A percentile compares a stretch with the other conserved stretches of the same genome.
These are phyloP conservation scores for Zophobas atratus DNA, from an alignment of 1,140 invertebrate species.

Conservation along the genomic window DNA sequence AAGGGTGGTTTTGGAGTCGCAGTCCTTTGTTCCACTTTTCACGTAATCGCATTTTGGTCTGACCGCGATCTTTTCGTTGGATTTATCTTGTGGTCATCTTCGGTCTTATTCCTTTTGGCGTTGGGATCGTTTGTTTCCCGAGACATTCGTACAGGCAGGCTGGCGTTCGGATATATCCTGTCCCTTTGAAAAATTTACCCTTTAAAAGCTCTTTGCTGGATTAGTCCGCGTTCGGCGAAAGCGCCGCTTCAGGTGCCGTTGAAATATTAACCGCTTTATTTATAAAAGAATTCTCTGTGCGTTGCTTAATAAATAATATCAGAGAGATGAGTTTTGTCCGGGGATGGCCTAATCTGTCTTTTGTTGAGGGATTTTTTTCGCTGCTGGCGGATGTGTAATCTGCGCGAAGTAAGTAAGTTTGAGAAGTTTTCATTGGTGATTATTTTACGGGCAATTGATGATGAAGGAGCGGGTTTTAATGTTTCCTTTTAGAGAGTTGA, in stretches of 20 bases:
- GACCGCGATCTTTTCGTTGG: slow-evolving; percentile 45
- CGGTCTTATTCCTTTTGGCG: slow-evolving; percentile 39
- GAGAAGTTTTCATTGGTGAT: slow-evolving; percentile 6
- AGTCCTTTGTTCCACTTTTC: slow-evolving; percentile 43
- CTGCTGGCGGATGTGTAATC: not conserved
- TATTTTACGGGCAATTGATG: slow-evolving; percentile 8
- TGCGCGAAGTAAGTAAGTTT: slow-evolving; percentile 10
- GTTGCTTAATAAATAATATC: slow-evolving; percentile 46
- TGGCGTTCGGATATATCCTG: slow-evolving; percentile 35
- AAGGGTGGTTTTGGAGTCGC: not conserved
- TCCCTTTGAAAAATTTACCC: slow-evolving; percentile 49
- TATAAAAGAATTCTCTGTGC: slow-evolving; percentile 40
- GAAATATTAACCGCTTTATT: slow-evolving; percentile 48
- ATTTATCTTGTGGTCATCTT: slow-evolving; percentile 49
- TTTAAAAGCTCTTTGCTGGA: slow-evolving; percentile 48
- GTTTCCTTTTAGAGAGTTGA: not conserved
- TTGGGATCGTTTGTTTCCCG: slow-evolving; percentile 40
- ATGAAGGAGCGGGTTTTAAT: not conserved
- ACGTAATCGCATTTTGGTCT: slow-evolving; percentile 45
- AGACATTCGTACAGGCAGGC: slow-evolving; percentile 25
- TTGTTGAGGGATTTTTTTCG: slow-evolving; percentile 19
- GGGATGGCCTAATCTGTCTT: slow-evolving; percentile 18
- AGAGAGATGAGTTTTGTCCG: slow-evolving; percentile 17
- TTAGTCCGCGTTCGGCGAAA: slow-evolving; percentile 37
- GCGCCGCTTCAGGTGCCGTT: slow-evolving; percentile 34